Conservation (phyloP, 1,140 invertebrate genomes). For the Drosophila yakuba region DNA sequence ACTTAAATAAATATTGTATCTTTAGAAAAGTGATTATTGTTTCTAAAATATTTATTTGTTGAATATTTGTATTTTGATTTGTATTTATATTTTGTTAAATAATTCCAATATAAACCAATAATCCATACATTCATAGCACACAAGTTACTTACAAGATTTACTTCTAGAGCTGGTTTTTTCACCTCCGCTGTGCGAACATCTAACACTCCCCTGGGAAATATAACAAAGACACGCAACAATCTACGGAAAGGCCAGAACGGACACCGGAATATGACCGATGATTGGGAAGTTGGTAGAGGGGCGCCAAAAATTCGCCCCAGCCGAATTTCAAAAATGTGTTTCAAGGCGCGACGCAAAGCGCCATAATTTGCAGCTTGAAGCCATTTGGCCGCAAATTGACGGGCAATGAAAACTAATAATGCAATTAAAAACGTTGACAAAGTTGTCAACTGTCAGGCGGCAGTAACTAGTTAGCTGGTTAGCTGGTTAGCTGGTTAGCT, state of each 20-base stretch:
- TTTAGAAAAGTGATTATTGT: too few relatives aligned
- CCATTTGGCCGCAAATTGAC: slow-evolving; percentile 50
- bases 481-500: slow-evolving; percentile 4
- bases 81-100: too few relatives aligned
- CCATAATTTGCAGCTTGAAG: slow-evolving; percentile 38
- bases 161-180: neutral
- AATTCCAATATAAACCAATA: too few relatives aligned
- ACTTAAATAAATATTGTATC: too few relatives aligned
- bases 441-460: slow-evolving; percentile 58
- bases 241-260: slow-evolving; percentile 38
- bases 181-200: slow-evolving; percentile 23
- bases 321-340: slow-evolving; percentile 36
- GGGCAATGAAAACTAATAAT: slow-evolving; percentile 75
- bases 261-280: slow-evolving; percentile 43
- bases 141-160: too few relatives aligned
- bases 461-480: slow-evolving; percentile 13
- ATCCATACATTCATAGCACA: too few relatives aligned
- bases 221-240: slow-evolving; percentile 78
- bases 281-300: neutral
- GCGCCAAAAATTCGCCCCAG: slow-evolving; percentile 10
- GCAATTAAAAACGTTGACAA: slow-evolving; percentile 77
- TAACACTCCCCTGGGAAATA: slow-evolving; percentile 78
- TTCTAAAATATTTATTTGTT: too few relatives aligned
- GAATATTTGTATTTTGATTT: too few relatives aligned
- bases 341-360: neutral